Conservation (phyloP, 2,113 vertebrate species). For the Gambusia holbrooki region DNA sequence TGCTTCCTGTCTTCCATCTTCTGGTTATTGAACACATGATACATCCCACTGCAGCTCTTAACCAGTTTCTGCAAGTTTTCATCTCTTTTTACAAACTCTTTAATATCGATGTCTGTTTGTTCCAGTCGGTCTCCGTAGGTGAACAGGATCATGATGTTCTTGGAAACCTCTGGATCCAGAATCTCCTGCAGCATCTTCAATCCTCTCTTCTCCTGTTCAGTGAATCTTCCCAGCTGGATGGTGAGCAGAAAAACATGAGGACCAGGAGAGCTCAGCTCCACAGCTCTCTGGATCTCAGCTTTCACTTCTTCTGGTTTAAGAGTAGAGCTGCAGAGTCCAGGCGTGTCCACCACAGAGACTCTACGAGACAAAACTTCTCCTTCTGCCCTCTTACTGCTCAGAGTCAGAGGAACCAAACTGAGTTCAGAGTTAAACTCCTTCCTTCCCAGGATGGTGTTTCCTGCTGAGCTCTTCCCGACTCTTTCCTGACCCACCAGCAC, state of each 20-base stretch:
- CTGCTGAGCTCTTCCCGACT: conserved; percentile 4
- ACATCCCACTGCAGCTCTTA: not conserved
- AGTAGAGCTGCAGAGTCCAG: conserved; percentile 11
- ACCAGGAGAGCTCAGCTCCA: conserved; percentile 10
- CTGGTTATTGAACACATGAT: conserved; percentile 22
- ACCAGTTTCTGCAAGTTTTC: conserved; percentile 10
- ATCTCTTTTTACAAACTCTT: conserved; percentile 1
- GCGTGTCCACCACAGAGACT: conserved; percentile 19
- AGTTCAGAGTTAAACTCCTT: not conserved
- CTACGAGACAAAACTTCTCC: not conserved
- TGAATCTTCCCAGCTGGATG: conserved; percentile 30
- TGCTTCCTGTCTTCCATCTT: conserved; percentile 3
- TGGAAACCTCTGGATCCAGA: conserved; percentile 1
- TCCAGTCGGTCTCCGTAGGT: conserved; percentile 30
- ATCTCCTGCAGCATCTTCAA: not conserved
- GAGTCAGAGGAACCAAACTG: conserved; percentile 8
- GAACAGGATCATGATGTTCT: conserved; percentile 23
- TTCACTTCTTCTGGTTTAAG: conserved; percentile 3
- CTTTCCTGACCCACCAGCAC: conserved; percentile 38
- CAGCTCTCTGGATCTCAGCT: not conserved
- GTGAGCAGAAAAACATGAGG: conserved; percentile 25
- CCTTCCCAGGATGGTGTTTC: not conserved
- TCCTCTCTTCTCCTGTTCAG: conserved; percentile 12
- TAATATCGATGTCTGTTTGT: not conserved
- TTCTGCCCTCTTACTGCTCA: not conserved